A percentile compares a stretch with the other conserved stretches of the same genome.
Conservation (phyloP, 2,888 invertebrate genomes). For the Neocrepidodera transversa region DNA sequence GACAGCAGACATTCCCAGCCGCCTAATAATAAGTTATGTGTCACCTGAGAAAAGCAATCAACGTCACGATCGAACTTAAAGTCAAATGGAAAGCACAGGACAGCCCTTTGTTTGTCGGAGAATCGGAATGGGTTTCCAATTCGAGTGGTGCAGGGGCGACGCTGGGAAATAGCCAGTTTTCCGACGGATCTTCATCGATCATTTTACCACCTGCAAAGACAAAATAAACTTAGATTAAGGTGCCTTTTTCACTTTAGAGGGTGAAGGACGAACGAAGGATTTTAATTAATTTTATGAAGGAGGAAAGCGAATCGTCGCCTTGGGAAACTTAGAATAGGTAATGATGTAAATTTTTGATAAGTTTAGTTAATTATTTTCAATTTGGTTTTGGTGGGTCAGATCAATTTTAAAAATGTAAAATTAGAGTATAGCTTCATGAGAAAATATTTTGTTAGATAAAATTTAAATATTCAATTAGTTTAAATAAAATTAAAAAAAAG, state of each 20-base stretch:
- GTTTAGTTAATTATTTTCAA: neutral
- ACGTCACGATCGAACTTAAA: conserved; percentile 40
- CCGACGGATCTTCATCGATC: conserved; percentile 50
- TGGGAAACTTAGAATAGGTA: neutral
- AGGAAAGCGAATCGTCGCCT: neutral
- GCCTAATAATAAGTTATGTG: conserved; percentile 44
- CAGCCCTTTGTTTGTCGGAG: conserved; percentile 29
- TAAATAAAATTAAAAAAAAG: too few species aligned
- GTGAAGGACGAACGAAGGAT: neutral
- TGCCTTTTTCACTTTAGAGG: conserved; percentile 1
- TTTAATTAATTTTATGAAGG: conserved; percentile 9
- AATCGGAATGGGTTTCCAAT: conserved; percentile 52
- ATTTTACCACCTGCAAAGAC: conserved; percentile 40
- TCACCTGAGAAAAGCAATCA: conserved; percentile 52
- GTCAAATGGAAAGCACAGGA: conserved; percentile 41
- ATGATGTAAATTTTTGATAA: neutral
- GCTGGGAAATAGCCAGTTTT: conserved; percentile 56
- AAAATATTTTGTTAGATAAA: too few species aligned
- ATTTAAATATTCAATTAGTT: too few species aligned
- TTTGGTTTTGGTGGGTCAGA: neutral
- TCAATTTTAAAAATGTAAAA: too few species aligned
- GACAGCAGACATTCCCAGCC: conserved; percentile 11
- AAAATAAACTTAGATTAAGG: conserved; percentile 26
- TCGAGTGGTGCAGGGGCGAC: conserved; percentile 55
- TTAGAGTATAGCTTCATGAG: too few species aligned